phyloP scores from a whole-genome alignment of 2,113 vertebrate species.

The Oceanites oceanicus region DNA sequence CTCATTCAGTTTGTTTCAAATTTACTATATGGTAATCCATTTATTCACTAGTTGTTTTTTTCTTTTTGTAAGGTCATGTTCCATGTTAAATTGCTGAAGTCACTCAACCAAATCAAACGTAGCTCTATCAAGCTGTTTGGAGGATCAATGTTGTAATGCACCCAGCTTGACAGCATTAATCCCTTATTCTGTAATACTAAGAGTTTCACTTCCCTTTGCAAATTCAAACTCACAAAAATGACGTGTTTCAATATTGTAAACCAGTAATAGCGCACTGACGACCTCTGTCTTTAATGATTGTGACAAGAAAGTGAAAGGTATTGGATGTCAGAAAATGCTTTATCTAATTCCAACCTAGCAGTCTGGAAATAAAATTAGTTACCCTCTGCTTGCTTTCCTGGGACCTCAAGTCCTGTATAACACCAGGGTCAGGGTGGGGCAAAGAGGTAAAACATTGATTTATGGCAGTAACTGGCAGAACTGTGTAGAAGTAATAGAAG shows the following conservation, averaged over 20 bases:
- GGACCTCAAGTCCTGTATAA: neutral
- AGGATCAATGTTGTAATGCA: neutral
- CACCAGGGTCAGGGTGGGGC: accelerated
- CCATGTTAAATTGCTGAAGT: neutral
- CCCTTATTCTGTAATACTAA: neutral
- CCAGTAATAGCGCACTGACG: neutral
- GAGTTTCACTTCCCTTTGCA: neutral
- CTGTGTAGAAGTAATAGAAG: neutral
- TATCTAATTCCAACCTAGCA: neutral
- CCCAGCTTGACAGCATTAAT: neutral
- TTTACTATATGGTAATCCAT: neutral
- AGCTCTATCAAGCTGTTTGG: neutral
- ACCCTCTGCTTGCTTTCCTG: neutral
- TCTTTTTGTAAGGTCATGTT: neutral
- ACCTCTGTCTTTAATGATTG: neutral
- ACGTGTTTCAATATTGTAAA: neutral
- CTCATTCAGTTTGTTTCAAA: neutral
- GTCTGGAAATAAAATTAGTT: neutral
- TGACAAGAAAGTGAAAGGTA: neutral
- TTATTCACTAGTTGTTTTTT: neutral
- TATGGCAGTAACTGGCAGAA: neutral
- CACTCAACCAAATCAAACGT: neutral
- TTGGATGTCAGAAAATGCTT: neutral
- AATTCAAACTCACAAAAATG: neutral
- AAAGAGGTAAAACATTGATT: neutral